These are phyloP conservation scores for Tribolium freemani DNA, from an alignment of 2,888 invertebrate genomes.

Conservation along the genomic window DNA sequence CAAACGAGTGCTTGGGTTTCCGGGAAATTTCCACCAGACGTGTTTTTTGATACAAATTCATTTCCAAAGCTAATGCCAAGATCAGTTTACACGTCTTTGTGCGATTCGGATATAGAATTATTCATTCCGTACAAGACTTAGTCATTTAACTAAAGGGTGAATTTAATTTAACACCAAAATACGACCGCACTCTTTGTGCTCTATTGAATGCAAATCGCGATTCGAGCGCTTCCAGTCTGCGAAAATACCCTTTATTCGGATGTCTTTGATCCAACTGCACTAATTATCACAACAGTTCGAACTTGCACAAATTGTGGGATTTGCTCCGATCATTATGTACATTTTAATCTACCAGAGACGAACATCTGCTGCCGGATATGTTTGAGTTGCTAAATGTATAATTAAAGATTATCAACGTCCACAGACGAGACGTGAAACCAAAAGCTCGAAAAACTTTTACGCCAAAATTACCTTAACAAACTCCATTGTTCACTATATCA, in stretches of 20 bases:
- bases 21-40: not conserved
- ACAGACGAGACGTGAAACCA: not conserved
- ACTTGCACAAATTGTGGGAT: slow-evolving; percentile 21
- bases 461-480: no score
- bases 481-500: no score
- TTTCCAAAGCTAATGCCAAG: not conserved
- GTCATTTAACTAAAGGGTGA: slow-evolving; percentile 15
- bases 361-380: slow-evolving; percentile 2
- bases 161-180: slow-evolving; percentile 27
- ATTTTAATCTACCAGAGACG: slow-evolving; percentile 14
- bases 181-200: slow-evolving; percentile 26
- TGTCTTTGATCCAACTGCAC: slow-evolving; percentile 22
- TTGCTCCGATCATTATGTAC: slow-evolving; percentile 16
- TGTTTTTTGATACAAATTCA: slow-evolving; percentile 6
- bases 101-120: slow-evolving; percentile 7
- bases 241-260: slow-evolving; percentile 19
- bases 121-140: slow-evolving; percentile 14
- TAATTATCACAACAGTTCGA: slow-evolving; percentile 34
- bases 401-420: not conserved
- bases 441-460: no score
- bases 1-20: not conserved
- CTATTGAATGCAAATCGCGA: slow-evolving; percentile 26
- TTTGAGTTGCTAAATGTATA: not conserved
- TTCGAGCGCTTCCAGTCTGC: slow-evolving; percentile 10
- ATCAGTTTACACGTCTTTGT: slow-evolving; percentile 20